Base-by-base conservation (phyloP, 2,888 invertebrate species). In the Sceliomorpha sp. region DNA sequence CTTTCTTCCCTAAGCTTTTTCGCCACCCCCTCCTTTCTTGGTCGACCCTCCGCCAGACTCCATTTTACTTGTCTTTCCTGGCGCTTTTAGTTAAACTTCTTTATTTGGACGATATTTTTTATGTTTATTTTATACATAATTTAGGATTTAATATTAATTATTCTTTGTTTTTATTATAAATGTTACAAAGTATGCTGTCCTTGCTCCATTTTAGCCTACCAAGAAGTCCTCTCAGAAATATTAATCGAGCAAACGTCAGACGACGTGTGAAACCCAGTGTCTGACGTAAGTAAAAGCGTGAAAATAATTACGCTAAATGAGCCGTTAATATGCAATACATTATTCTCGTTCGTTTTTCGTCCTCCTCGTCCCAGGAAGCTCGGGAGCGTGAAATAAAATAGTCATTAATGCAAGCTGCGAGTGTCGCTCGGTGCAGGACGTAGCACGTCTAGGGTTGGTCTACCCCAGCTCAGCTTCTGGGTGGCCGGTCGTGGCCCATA, bases 341-440 rank as follows among this genome's bases (percentile, higher is more conserved):
- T 69, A 69, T 20, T 13, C 47, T 31, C 50, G 37, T 37, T 44
- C 56, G 62, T 62, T 62, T 69, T 51, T 40, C 40, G 40, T n/a
- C n/a, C 9, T 6, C 24, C 1, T 42, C 42, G 42, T 20, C 58
- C 9, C 55, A 59, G 55, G 44, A 70, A 66, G 55, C 42, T 53
- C n/a, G n/a, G 26, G 29, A 66, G 70, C 70, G 70, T 70, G 66
- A 66, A 68, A 72, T 72, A 70, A 72, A 73, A 68, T 66, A 51
- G 70, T 70, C 73, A 73, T 73, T 73, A 73, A 68, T 70, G 70
- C 72, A 67, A 67, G 71, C 64, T 72, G 72, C 72, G 69, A 69
- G 63, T 58, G 58, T 48, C 8, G 29, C 3, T 20, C n/a, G 20
- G 20, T 5, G 5, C 7, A 42, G 42, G 29, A 29, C 12, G 13